Base-by-base conservation (phyloP, 1,140 invertebrate species). In the Brachionus paranguensis region DNA sequence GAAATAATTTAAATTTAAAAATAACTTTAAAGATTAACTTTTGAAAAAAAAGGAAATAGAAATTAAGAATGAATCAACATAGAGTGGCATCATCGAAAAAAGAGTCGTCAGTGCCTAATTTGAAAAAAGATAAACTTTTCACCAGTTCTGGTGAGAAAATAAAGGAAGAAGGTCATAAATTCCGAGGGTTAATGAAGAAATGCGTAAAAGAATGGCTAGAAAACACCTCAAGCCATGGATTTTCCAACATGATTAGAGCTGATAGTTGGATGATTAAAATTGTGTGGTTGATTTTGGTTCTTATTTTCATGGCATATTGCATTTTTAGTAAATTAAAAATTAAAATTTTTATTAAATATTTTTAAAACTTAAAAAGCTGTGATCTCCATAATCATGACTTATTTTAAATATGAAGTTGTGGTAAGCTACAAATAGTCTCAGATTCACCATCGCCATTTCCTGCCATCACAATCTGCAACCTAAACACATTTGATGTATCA, bases 211-310 rank as follows among this genome's bases (percentile, higher is more conserved):
- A 79, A 41, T 79, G 76, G 76, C 53, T 45, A 12, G 76, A 79
- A 79, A 60, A 55, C 33, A 79, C 47, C 1, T 27, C 76, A 12
- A 53, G 45, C 17, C 76, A 79, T 79, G 76, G 76, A 8, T 79
- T 79, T 64, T 55, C 76, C n/a, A 79, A 79, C 37, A 79, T 79
- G 29, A 47, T 64, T 17, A 79, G 37, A 79, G 41, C 50, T 37
- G 50, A 79, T 33, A 79, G 50, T 41, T 37, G 33, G 12, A 20
- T 79, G 1, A 79, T 79, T 11, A 79, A 33, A 53, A 41, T 43
- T n/a, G 12, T 37, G 14, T 79, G 76, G 76, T 17, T 79, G 17
- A 24, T 55, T 43, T 10, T 79, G 14, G 47, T 79, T 20, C 1
- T 79, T 7, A 3, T 8, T 7, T 55, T 64, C 24, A 41, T 24